Percentiles rank a stretch among this genome's conserved stretches.
phyloP scores from a whole-genome alignment of 2,888 invertebrate genomes.

The Orchesellides sinensis region DNA sequence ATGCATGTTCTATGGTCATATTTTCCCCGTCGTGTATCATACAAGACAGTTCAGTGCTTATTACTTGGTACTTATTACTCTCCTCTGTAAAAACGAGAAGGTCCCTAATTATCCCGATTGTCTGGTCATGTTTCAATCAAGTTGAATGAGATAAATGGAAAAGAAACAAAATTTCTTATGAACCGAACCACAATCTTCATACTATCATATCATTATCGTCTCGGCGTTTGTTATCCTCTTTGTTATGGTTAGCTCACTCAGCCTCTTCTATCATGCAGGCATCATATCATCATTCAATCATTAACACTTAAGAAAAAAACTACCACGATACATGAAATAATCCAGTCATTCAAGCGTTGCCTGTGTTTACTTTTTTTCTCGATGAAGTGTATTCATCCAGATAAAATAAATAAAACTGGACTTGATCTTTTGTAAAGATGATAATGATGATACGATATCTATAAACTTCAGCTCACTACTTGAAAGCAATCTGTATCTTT shows the following conservation, averaged over 20 bases:
- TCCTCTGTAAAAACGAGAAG: constrained; percentile 32
- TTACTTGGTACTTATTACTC: constrained; percentile 12
- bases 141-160: constrained; percentile 25
- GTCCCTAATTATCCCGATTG: constrained; percentile 63
- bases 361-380: constrained; percentile 39
- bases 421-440: constrained; percentile 36
- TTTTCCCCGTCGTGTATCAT: not conserved
- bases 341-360: constrained; percentile 20
- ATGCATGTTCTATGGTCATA: not conserved
- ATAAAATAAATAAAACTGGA: constrained; percentile 55
- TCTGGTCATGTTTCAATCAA: constrained; percentile 63
- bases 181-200: too few species aligned
- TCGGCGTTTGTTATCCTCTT: constrained; percentile 33
- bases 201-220: constrained; percentile 12
- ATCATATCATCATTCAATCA: constrained; percentile 59
- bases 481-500: constrained; percentile 42
- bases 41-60: constrained; percentile 44
- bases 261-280: constrained; percentile 50
- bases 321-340: constrained; percentile 52
- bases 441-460: constrained; percentile 55
- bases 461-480: constrained; percentile 49
- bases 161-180: too few species aligned
- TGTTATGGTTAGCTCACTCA: constrained; percentile 40
- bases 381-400: constrained; percentile 21
- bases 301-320: constrained; percentile 61